Evolutionary conservation across 2,797 vertebrate genomes (phyloP), one percentile per base, ranked within the genome.

Genomic region (Delichon dasypus): DNA sequence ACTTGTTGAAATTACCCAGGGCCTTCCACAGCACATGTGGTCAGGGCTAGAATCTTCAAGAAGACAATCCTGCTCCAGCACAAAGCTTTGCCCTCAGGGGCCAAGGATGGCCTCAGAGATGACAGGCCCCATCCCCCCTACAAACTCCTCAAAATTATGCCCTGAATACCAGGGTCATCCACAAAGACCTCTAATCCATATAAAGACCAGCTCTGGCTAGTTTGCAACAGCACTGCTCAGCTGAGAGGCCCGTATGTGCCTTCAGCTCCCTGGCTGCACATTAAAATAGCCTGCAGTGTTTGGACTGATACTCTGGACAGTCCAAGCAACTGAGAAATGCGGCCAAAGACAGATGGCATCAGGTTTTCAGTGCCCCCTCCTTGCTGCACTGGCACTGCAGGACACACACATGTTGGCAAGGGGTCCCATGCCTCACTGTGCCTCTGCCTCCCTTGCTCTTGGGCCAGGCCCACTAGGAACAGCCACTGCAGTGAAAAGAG

Each of bases 141-240:
- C 15, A 51, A 76, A 89, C 47, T 16, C 79, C 62, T 70, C 47
- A 85, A 36, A 94, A 90, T 70, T 29, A 77, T 57, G 64, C 77
- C 76, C 80, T 55, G 47, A 83, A 93, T 61, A 70, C 60, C 72
- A 83, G 70, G 44, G n/a, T 68, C 61, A 85, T 72, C 68, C 77
- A 64, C 77, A 91, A 82, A 81, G 58, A 74, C 66, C 40, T 95
- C 88, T 79, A 91, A 88, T 77, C 92, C 79, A 85, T 86, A 86
- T 47, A 88, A 77, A 72, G 67, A 70, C n/a, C n/a, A 87, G 45
- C 55, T 90, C 76, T 71, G 65, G 66, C 73, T 62, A 51, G 60
- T 71, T 44, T 72, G 72, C 72, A 88, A 47, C 29, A 80, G 32
- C 29, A 15, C 72, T 87, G 55, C 75, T 94, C 51, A 42, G 68